Percentiles rank a stretch among this genome's conserved stretches.
Evolutionary conservation across 2,888 invertebrate genomes (phyloP).

Genomic region (Lasioglossum marginatum): DNA sequence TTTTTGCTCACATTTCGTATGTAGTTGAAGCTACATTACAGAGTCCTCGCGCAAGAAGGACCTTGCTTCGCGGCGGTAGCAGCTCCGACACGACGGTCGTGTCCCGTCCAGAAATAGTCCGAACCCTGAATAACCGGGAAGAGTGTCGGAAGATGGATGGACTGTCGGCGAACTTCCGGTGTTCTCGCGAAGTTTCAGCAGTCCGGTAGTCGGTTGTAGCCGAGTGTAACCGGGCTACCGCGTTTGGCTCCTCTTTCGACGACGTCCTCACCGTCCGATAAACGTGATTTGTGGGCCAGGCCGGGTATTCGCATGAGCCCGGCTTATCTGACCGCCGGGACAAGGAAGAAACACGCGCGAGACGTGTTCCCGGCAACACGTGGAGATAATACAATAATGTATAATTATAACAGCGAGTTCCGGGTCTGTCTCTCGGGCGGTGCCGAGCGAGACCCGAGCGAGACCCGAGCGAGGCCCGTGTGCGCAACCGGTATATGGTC

Average conservation of each 20-base stretch:
- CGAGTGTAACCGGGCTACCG: conserved; percentile 6
- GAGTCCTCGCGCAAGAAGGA: not conserved
- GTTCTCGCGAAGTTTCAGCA: not conserved
- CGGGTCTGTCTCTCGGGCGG: conserved; percentile 59
- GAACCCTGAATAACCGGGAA: not conserved
- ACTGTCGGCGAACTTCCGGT: not conserved
- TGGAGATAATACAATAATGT: conserved; percentile 60
- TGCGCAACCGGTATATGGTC: conserved; percentile 54
- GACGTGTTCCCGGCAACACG: conserved; percentile 7
- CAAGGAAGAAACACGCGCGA: conserved; percentile 40
- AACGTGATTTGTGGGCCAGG: conserved; percentile 8
- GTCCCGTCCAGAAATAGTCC: not conserved
- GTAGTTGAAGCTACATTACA: not conserved
- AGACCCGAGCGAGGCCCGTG: not conserved
- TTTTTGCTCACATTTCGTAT: not conserved
- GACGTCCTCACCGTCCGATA: conserved; percentile 9
- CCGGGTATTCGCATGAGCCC: not conserved
- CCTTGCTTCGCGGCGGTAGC: not conserved
- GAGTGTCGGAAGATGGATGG: not conserved
- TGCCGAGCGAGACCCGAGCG: not conserved
- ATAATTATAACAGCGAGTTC: conserved; percentile 70
- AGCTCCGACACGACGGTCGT: too few species aligned
- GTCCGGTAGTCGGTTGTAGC: not conserved
- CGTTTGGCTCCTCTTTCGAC: not conserved
- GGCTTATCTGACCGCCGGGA: not conserved